Evolutionary conservation across 1,140 invertebrate genomes (phyloP).

Genomic region (Microplitis mediator): DNA sequence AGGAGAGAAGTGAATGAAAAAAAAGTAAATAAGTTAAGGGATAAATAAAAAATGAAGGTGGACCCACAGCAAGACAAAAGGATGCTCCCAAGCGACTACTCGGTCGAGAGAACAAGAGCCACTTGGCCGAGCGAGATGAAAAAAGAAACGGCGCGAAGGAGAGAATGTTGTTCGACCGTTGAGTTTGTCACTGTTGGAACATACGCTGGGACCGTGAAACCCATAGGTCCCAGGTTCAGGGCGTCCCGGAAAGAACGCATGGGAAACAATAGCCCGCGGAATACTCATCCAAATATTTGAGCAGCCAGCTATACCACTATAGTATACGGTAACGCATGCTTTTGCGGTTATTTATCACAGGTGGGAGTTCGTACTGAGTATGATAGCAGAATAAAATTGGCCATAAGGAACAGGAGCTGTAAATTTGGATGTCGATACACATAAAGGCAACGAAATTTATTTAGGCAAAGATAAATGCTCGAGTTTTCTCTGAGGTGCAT

Average conservation of each 20-base stretch:
- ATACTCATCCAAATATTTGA: conserved; percentile 10
- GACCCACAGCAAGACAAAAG: conserved; percentile 5
- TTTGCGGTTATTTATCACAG: no score
- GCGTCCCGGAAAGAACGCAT: conserved; percentile 26
- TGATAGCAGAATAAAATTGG: no score
- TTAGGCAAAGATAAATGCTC: neutral
- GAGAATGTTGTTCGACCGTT: conserved; percentile 45
- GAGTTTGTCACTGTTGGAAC: conserved; percentile 50
- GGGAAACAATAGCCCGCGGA: conserved; percentile 25
- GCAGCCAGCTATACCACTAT: neutral
- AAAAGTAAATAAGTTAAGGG: neutral
- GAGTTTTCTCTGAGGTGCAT: no score
- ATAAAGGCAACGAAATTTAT: no score
- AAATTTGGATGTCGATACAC: no score
- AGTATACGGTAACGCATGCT: no score
- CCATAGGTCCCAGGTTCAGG: conserved; percentile 18
- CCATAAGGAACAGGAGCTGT: no score
- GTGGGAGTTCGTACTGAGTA: no score
- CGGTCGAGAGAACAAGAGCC: conserved; percentile 14
- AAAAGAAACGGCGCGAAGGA: conserved; percentile 28
- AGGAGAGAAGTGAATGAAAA: neutral
- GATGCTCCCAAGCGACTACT: neutral
- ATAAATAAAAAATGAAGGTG: neutral
- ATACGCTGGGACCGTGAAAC: conserved; percentile 9
- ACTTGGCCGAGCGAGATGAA: neutral